Evolutionary conservation across 2,888 invertebrate genomes (phyloP), one percentile per base, ranked within the genome.

Genomic region (Xylophagus ater): DNA sequence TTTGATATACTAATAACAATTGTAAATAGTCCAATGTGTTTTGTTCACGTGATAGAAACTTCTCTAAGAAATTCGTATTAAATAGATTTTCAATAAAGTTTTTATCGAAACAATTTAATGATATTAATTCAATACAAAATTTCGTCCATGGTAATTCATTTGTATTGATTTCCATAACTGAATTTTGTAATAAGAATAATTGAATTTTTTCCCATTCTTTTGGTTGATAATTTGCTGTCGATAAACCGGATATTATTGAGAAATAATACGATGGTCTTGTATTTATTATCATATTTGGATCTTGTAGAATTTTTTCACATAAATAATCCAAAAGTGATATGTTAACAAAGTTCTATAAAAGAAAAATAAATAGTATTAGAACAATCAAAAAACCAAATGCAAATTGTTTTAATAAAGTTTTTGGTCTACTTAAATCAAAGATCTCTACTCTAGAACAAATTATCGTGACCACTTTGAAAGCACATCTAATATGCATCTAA

Each of bases 171-270:
- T 62, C 54, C 0, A 71, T 35, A 1, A 68, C 52, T 0, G 63
- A 60, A 47, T 71, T 68, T 0, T 53, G 46, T 0, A 67, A 52
- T 31, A 75, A 61, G 21, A 66, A 57, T 13, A 59, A 55, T 28
- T 59, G 55, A 20, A 81, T 56, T 12, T 50, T 51, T 1, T 64
- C 54, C 77, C 78, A 81, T 43, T 67, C 52, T 7, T 63, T 55
- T 0, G 81, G 77, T 14, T 67, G 71, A 54, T 73, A 78, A 60
- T 78, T 72, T 34, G 73, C 71, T 49, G 67, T 66, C 2, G 74
- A 66, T n/a, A 77, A 62, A 29, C 68, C 70, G 51, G 68, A 66
- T 29, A 76, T 59, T 50, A 77, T 65, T 23, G 60, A 60, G 43
- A 70, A 67, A 15, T 75, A 55, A 4, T 67, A 53, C 46, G 61